Base-by-base conservation (phyloP, 2,888 invertebrate species). In the Polyommatus iphigenia region DNA sequence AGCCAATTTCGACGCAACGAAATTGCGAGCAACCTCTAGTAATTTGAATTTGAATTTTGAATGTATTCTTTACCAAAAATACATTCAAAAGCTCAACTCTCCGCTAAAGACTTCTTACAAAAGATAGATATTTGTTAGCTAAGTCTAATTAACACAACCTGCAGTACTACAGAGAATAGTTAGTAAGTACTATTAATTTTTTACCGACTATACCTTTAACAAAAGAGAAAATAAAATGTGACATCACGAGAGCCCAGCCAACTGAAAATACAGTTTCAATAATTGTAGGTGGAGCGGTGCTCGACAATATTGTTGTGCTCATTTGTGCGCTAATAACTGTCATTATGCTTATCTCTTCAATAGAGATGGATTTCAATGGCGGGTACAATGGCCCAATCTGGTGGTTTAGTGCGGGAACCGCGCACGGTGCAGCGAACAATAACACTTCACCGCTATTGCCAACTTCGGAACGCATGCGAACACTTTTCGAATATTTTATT, bases 281-380 rank as follows among this genome's bases (percentile, higher is more conserved):
- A 72, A 72, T 41, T 36, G 20, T 41, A n/a, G 72, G 20, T 72
- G 41, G 24, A 67, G n/a, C 29, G 29, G 29, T 18, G 8, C 24
- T 75, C 75, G 18, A 75, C 54, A 75, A 50, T 75, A 73, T 75
- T 75, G 50, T 29, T 54, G 15, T 75, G 50, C 13, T 75, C 75
- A 75, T 75, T 75, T 75, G 75, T 54, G 54, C 29, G 50, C 24
- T 75, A 75, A 75, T 54, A 75, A 75, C 75, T n/a, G 75, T 54
- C 50, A 75, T 75, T 75, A 75, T 50, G 29, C 75, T 75, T 54
- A 54, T 50, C 75, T 75, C 54, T 54, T 54, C 54, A 75, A 75
- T 75, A 50, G 54, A 75, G 50, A 75, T 75, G 75, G 75, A 50
- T 75, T 75, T 54, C 75, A 75, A 75, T 54, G 75, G 75, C 75